Percentiles rank a stretch among this genome's conserved stretches.
Conservation (phyloP, 2,888 invertebrate genomes). For the Platerodrilus igneus region DNA sequence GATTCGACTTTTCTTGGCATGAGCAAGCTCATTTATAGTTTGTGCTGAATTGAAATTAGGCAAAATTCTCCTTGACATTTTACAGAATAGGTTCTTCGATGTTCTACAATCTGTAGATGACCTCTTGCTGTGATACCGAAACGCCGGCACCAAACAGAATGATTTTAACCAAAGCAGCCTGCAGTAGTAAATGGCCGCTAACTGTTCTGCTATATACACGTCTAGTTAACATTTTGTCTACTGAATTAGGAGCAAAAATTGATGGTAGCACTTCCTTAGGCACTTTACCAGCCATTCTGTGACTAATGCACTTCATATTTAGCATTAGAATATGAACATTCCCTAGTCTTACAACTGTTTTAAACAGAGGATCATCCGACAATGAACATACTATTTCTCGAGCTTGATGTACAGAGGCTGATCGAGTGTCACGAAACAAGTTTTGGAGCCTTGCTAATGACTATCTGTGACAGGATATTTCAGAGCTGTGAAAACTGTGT, state of each 20-base stretch:
- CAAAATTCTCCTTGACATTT: slow-evolving; percentile 1
- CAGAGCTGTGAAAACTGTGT: slow-evolving; percentile 22
- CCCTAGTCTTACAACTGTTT: slow-evolving; percentile 15
- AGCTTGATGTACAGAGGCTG: too few species aligned
- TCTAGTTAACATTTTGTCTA: slow-evolving; percentile 24
- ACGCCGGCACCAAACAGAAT: slow-evolving; percentile 15
- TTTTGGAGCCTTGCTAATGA: slow-evolving; percentile 14
- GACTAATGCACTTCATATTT: slow-evolving; percentile 24
- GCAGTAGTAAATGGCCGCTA: slow-evolving; percentile 24
- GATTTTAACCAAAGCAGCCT: slow-evolving; percentile 16
- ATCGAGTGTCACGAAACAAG: slow-evolving; percentile 28
- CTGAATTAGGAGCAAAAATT: slow-evolving; percentile 25
- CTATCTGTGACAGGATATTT: slow-evolving; percentile 15
- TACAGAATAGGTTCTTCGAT: slow-evolving; percentile 10
- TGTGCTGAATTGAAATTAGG: slow-evolving; percentile 6
- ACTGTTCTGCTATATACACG: slow-evolving; percentile 24
- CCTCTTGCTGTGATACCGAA: slow-evolving; percentile 10
- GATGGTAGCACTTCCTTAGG: slow-evolving; percentile 22
- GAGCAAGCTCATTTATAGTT: slow-evolving; percentile 21
- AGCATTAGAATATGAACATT: slow-evolving; percentile 23
- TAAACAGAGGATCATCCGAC: too few species aligned
- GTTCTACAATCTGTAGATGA: background rate
- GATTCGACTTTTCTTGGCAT: slow-evolving; percentile 15
- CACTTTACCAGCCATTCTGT: slow-evolving; percentile 28
- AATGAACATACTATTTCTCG: too few species aligned